Conservation (phyloP, 2,797 vertebrate genomes). For the Eremophila alpestris region DNA sequence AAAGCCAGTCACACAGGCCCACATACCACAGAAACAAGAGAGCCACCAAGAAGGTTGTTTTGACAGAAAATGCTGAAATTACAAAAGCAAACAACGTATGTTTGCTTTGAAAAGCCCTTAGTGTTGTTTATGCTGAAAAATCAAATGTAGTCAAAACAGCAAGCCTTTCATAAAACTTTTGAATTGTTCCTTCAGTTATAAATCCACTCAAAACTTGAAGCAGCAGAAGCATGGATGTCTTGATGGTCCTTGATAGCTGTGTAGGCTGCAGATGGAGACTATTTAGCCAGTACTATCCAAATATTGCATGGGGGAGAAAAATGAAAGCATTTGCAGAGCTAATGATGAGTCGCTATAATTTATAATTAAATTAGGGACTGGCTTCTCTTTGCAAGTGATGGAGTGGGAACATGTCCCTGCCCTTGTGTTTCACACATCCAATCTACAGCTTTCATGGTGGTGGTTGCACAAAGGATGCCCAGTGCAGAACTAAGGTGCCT, state of each 20-base stretch:
- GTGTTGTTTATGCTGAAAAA: neutral
- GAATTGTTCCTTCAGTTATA: neutral
- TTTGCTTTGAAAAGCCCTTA: neutral
- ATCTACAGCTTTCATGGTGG: neutral
- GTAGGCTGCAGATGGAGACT: neutral
- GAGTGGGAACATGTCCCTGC: neutral
- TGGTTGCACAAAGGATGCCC: neutral
- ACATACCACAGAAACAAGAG: neutral
- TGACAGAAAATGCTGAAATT: neutral
- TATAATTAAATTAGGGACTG: neutral
- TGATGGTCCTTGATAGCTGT: neutral
- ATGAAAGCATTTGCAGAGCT: neutral
- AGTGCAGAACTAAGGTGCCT: neutral
- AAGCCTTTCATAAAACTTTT: neutral
- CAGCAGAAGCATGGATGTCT: neutral
- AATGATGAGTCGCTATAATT: neutral
- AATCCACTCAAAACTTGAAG: neutral
- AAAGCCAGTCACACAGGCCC: neutral
- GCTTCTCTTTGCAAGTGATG: neutral
- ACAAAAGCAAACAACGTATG: neutral
- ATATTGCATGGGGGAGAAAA: neutral
- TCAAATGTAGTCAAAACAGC: neutral
- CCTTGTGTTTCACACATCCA: fast-evolving
- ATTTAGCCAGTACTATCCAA: neutral
- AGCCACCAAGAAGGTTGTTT: neutral